Percentiles rank a stretch among this genome's conserved stretches.
These are phyloP conservation scores for Esperia sulphurella DNA, from an alignment of 2,888 invertebrate genomes.

Conservation along the genomic window DNA sequence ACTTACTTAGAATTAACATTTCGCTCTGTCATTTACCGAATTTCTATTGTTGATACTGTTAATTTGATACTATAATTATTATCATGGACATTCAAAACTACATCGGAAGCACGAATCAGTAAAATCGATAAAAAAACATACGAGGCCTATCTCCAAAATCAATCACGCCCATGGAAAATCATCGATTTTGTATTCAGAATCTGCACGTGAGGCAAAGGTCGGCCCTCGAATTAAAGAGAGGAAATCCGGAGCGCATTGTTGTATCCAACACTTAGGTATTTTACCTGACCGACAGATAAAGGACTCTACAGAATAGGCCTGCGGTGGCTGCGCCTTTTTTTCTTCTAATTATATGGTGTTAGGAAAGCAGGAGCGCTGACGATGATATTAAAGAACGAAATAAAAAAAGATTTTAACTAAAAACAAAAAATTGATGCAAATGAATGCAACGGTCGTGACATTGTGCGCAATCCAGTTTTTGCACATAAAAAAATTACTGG, in stretches of 20 bases:
- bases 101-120: constrained; percentile 38
- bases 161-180: constrained; percentile 77
- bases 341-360: constrained; percentile 65
- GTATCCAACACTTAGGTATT: constrained; percentile 64
- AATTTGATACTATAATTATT: neutral
- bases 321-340: constrained; percentile 48
- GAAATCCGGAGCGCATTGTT: constrained; percentile 76
- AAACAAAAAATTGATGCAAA: constrained; percentile 57
- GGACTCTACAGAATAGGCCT: constrained; percentile 42
- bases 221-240: constrained; percentile 74
- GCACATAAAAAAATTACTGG: constrained; percentile 38
- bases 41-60: too few relatives aligned
- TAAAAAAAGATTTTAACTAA: constrained; percentile 33
- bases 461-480: constrained; percentile 43
- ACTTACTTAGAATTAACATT: too few relatives aligned
- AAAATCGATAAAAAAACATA: constrained; percentile 40
- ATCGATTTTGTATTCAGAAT: constrained; percentile 59
- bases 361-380: constrained; percentile 20
- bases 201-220: constrained; percentile 75
- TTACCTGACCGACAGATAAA: constrained; percentile 74
- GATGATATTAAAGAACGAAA: too few relatives aligned
- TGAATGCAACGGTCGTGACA: constrained; percentile 61
- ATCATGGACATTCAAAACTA: neutral
- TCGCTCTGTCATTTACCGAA: too few relatives aligned
- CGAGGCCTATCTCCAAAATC: constrained; percentile 71